phyloP scores from a whole-genome alignment of 2,888 invertebrate species.

The Quadroppia sp. region DNA sequence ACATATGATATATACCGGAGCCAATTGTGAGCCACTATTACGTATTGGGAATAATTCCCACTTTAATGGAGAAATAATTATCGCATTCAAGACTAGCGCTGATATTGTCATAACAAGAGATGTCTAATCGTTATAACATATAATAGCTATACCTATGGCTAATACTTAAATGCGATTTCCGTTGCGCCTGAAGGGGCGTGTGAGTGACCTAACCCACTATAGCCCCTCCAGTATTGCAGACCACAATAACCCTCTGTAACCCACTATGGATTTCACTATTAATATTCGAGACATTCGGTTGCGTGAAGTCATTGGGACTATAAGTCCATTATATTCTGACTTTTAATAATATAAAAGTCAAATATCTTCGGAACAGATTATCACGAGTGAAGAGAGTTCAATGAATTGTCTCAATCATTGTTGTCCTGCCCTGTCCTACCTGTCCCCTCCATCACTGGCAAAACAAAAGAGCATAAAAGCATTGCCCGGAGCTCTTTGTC shows the following conservation, averaged over 20 bases:
- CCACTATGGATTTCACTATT: not conserved
- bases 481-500: slow-evolving; percentile 32
- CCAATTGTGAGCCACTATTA: slow-evolving; percentile 13
- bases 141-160: slow-evolving; percentile 22
- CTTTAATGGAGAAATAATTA: slow-evolving; percentile 38
- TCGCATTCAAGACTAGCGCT: slow-evolving; percentile 17
- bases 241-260: not conserved
- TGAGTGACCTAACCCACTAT: slow-evolving; percentile 39
- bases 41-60: slow-evolving; percentile 38
- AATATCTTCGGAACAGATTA: slow-evolving; percentile 33
- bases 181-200: slow-evolving; percentile 39
- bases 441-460: not conserved
- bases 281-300: not conserved
- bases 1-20: not conserved
- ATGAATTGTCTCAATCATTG: slow-evolving; percentile 38
- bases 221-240: not conserved
- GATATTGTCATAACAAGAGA: slow-evolving; percentile 33
- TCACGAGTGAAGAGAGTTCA: slow-evolving; percentile 36
- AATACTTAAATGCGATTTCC: slow-evolving; percentile 37
- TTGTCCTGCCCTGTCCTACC: not conserved
- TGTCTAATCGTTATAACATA: slow-evolving; percentile 30
- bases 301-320: slow-evolving; percentile 29
- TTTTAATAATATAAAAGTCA: not conserved
- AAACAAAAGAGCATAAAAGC: slow-evolving; percentile 38
- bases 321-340: not conserved